Conservation (phyloP, 2,888 invertebrate genomes). For the Eupsilia transversa region DNA sequence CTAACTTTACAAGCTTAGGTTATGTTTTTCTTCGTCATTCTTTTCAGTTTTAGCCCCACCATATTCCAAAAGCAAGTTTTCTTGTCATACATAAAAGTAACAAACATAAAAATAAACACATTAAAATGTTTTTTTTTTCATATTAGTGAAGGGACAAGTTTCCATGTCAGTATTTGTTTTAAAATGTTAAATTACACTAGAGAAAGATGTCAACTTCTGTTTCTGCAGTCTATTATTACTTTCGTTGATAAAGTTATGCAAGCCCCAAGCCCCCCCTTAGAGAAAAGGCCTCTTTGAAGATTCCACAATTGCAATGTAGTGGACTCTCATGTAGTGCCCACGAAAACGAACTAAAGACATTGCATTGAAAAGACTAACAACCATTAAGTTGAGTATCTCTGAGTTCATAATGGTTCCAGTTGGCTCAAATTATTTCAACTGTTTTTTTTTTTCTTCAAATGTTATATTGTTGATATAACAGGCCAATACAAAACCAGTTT, state of each 20-base stretch:
- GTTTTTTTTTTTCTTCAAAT: background rate
- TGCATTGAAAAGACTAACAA: background rate
- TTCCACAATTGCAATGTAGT: background rate
- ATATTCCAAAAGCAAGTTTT: too few species aligned
- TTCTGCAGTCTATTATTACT: background rate
- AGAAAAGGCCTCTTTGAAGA: background rate
- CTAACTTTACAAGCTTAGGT: conserved; percentile 4
- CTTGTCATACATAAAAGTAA: background rate
- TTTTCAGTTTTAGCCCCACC: background rate
- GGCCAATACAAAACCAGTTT: background rate
- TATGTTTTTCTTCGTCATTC: conserved; percentile 3
- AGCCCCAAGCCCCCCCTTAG: too few species aligned
- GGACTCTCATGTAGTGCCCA: background rate
- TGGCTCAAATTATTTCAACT: background rate
- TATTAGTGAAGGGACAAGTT: background rate
- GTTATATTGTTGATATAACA: background rate
- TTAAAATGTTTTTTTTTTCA: background rate
- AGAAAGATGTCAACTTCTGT: background rate
- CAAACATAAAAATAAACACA: background rate
- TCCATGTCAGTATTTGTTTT: background rate
- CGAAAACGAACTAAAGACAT: background rate
- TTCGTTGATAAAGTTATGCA: background rate
- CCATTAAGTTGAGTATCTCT: conserved; percentile 4
- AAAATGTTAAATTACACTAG: background rate
- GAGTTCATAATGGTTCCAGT: background rate